Percentiles rank a stretch among this genome's conserved stretches.
These are phyloP conservation scores for Mythimna albipuncta DNA, from an alignment of 2,888 invertebrate genomes.

Conservation along the genomic window DNA sequence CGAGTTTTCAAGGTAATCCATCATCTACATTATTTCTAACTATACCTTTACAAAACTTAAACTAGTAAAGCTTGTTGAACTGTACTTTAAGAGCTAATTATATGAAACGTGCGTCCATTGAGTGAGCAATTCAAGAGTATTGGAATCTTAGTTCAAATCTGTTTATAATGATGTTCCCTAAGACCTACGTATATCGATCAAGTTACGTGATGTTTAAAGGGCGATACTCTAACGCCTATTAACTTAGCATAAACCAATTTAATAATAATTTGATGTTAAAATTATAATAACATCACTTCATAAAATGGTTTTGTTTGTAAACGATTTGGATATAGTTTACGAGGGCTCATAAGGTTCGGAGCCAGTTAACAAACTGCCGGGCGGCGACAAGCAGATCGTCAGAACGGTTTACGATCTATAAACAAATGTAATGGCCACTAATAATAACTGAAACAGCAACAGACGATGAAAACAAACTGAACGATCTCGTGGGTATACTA, in stretches of 20 bases:
- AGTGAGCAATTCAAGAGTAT: constrained; percentile 14
- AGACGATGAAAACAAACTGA: constrained; percentile 88
- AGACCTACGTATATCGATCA: neutral
- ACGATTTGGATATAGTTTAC: constrained; percentile 86
- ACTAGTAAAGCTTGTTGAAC: neutral
- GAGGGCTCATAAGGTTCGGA: constrained; percentile 82
- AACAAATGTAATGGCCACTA: constrained; percentile 89
- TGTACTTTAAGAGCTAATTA: constrained; percentile 3
- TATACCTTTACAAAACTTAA: neutral
- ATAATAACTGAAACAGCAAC: constrained; percentile 89
- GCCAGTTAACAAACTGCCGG: constrained; percentile 86
- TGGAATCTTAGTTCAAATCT: neutral
- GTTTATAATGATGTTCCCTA: constrained; percentile 1
- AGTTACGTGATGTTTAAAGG: constrained; percentile 6
- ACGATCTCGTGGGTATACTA: constrained; percentile 80
- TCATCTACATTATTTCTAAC: too few relatives aligned
- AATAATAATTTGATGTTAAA: constrained; percentile 60
- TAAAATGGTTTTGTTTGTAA: constrained; percentile 81
- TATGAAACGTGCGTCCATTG: neutral
- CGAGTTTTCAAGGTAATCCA: too few relatives aligned
- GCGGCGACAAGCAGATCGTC: constrained; percentile 86
- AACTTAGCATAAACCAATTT: constrained; percentile 63
- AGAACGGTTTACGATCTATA: constrained; percentile 88
- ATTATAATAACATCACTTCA: constrained; percentile 75
- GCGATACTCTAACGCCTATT: constrained; percentile 20